These are phyloP conservation scores for Trichosurus vulpecula DNA, from an alignment of 2,797 vertebrate species.

Conservation along the genomic window DNA sequence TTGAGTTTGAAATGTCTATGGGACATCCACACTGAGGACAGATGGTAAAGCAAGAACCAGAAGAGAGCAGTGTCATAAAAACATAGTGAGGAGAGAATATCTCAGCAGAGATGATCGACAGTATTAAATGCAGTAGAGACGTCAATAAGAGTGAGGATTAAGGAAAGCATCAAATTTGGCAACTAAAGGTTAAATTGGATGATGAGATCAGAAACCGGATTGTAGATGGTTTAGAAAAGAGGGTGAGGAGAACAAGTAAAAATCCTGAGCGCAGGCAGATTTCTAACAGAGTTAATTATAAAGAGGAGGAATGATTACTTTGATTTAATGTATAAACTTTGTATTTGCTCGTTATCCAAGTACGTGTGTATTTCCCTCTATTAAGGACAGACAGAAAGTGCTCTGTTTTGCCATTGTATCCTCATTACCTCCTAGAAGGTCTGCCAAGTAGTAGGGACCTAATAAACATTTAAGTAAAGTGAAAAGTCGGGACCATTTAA, in stretches of 20 bases:
- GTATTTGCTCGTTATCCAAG: not conserved
- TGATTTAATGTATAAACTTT: not conserved
- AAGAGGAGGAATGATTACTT: not conserved
- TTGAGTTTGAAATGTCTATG: too few relatives aligned
- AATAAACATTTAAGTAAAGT: not conserved
- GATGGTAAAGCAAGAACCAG: too few relatives aligned
- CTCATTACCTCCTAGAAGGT: not conserved
- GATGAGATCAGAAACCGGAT: too few relatives aligned
- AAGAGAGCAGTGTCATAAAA: too few relatives aligned
- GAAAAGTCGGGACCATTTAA: not conserved
- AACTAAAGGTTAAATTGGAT: too few relatives aligned
- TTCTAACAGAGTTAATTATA: not conserved
- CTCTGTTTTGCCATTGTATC: too few relatives aligned
- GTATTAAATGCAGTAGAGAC: too few relatives aligned
- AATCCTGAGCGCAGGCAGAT: not conserved
- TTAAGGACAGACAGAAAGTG: not conserved
- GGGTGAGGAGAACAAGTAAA: not conserved
- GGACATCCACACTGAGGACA: too few relatives aligned
- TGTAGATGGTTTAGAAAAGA: not conserved
- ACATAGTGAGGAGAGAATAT: too few relatives aligned
- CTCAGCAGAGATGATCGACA: too few relatives aligned
- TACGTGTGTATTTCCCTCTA: not conserved
- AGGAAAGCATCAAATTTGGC: too few relatives aligned
- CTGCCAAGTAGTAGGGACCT: not conserved
- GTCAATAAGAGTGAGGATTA: too few relatives aligned